Evolutionary conservation across 2,888 invertebrate genomes (phyloP), one percentile per base, ranked within the genome.

Genomic region (Branchipolynoe longqiensis): DNA sequence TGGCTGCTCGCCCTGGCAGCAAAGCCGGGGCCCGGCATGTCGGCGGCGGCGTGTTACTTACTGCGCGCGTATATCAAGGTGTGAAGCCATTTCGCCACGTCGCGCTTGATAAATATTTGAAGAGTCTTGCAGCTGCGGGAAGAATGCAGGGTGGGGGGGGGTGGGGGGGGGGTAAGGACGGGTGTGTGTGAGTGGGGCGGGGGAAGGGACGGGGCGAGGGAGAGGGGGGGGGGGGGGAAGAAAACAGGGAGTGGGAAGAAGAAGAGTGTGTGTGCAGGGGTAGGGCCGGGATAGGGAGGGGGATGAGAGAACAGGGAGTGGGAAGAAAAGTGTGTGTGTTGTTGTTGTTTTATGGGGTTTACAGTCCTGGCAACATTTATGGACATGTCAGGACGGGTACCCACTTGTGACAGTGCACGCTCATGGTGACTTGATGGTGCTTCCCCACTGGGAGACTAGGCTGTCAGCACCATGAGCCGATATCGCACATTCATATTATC

Each of bases 41-140:
- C 28, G 31, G 14, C 12, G 1, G 2, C 28, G 28, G 1, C 2
- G 31, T 14, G 28, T 14, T 31, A 31, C 62, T 31, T 62, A 28
- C 25, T 62, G 28, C n/a, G n/a, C n/a, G 62, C 12, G 62, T 12
- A 62, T 25, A 31, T 62, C 62, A 62, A 2, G 31, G 62, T 62
- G 62, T 62, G 62, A 62, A 62, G 62, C 62, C 62, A 62, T 62
- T 62, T 62, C 62, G 31, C 62, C 31, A 31, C 28, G n/a, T 28
- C 12, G 28, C 62, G 28, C 25, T 25, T 31, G 28, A 62, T 62
- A 31, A 62, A 62, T 62, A 62, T 62, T 62, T 62, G 62, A 62
- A 25, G 25, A 25, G 3, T 31, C 12, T 62, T 14, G 31, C 62
- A 25, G 62, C 62, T 62, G 62, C 28, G 28, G 3, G 31, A 12